A percentile compares a stretch with the other conserved stretches of the same genome.
These are phyloP conservation scores for Tenodera sinensis DNA, from an alignment of 2,888 invertebrate species.

Conservation along the genomic window DNA sequence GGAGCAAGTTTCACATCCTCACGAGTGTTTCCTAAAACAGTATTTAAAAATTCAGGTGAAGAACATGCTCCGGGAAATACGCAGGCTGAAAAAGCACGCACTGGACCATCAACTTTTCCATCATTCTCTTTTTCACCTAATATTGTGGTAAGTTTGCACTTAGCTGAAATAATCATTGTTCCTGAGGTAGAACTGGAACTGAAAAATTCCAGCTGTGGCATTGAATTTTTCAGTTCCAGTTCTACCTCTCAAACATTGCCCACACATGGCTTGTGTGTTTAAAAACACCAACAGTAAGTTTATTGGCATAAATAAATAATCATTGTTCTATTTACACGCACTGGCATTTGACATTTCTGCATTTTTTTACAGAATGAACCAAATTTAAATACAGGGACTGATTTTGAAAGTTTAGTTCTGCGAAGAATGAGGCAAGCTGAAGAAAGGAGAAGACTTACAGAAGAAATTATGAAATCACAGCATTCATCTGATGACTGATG, in stretches of 20 bases:
- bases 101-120: neutral
- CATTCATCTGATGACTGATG: neutral
- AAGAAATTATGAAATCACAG: conserved; percentile 63
- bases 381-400: conserved; percentile 39
- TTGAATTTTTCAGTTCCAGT: no score
- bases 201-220: no score
- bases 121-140: neutral
- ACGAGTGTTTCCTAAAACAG: neutral
- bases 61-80: neutral
- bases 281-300: no score
- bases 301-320: no score
- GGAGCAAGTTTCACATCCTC: neutral
- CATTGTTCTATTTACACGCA: neutral
- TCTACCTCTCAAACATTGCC: no score
- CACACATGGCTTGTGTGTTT: no score
- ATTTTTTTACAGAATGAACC: neutral
- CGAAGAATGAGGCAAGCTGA: conserved; percentile 79
- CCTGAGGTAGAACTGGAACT: no score
- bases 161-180: no score
- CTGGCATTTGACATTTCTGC: neutral
- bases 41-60: neutral
- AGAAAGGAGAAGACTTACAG: conserved; percentile 72
- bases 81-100: neutral
- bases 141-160: neutral
- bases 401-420: conserved; percentile 79